Base-by-base conservation (phyloP, 2,888 invertebrate genomes). In the Drosophila acutilabella region DNA sequence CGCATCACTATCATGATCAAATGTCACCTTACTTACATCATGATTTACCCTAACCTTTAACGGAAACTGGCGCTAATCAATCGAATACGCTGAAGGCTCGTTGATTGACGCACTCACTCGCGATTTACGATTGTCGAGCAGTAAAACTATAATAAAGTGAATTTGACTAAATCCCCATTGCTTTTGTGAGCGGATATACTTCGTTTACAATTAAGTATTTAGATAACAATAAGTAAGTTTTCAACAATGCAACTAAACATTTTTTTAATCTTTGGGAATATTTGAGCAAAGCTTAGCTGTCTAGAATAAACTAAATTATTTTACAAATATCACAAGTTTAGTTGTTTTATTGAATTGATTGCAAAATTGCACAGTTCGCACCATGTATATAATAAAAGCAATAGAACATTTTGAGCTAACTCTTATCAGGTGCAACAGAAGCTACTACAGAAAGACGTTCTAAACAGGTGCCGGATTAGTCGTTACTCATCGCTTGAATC, bases 401-500 rank as follows among this genome's bases (percentile, higher is more conserved):
- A 33, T 71, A 54, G 51, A 36, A 73, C 11, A 36, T 48, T 69
- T 57, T 41, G 30, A 41, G 51, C 51, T 41, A 20, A 11, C 41
- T 68, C 75, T 83, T 83, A 83, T 83, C 82, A 71, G 60, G 44
- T 69, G 71, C 45, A 59, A 45, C 45, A 26, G 18, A 53, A 48
- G 45, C 38, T 36, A 33, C n/a, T 61, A 38, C 44, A 16, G 58
- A 18, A 30, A 48, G 52, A 40, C 26, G 23, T 30, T 1, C 44
- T 59, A 14, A 30, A 45, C 60, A 56, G 51, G 68, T 66, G 77
- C 52, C 65, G 13, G 59, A 64, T 81, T 72, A 83, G 82, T 83
- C 76, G 82, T 74, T 79, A 74, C 88, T 87, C 82, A 72, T 73
- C 60, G 58, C 64, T 78, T 72, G 69, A 77, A 51, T 58, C 62